Conservation (phyloP, 2,113 vertebrate species). For the Aptenodytes patagonicus region DNA sequence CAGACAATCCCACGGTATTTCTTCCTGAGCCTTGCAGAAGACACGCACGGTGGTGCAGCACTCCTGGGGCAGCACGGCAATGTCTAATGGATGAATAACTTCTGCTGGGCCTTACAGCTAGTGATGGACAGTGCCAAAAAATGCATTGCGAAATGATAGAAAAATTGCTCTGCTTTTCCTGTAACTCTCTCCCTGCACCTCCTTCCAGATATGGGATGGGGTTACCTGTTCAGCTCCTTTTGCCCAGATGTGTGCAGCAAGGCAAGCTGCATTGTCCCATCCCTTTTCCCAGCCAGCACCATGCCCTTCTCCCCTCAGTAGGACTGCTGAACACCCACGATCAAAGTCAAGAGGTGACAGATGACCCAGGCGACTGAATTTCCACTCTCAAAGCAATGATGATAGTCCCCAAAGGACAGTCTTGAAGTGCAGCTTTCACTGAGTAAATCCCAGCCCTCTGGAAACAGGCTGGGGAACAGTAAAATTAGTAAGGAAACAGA, state of each 20-base stretch:
- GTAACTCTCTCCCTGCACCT: neutral
- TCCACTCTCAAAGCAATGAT: neutral
- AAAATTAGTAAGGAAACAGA: neutral
- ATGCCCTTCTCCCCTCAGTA: neutral
- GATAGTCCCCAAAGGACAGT: neutral
- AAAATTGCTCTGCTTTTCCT: neutral
- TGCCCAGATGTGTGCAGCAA: neutral
- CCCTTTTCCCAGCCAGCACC: neutral
- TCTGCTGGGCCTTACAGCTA: neutral
- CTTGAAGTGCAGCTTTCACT: neutral
- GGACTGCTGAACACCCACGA: neutral
- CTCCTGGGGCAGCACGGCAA: neutral
- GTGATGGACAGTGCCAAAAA: neutral
- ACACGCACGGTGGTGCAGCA: fast-evolving
- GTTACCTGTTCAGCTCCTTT: neutral
- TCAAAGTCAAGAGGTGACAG: neutral
- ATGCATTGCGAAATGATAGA: fast-evolving
- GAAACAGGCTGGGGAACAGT: neutral
- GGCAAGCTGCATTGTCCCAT: neutral
- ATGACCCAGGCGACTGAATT: neutral
- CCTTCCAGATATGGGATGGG: neutral
- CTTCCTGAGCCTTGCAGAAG: neutral
- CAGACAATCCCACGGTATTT: neutral
- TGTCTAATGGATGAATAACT: neutral
- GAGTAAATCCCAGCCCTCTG: neutral